phyloP scores from a whole-genome alignment of 2,888 invertebrate genomes.

The Hyles lineata region DNA sequence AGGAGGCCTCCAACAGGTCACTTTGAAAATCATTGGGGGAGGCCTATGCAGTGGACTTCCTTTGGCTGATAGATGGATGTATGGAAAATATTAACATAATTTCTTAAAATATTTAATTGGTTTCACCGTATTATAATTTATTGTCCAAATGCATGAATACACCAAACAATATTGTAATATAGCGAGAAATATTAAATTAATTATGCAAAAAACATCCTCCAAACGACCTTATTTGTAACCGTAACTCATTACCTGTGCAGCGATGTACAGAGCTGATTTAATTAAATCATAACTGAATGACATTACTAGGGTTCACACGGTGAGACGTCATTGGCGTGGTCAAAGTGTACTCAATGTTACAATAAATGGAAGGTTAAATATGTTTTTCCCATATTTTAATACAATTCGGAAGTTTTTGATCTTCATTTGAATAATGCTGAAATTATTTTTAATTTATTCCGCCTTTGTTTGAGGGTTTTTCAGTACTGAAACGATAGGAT shows the following conservation, averaged over 20 bases:
- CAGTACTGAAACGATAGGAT: too few species aligned
- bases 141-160: too few species aligned
- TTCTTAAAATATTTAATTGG: too few species aligned
- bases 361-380: slow-evolving; percentile 21
- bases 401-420: slow-evolving; percentile 11
- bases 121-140: too few species aligned
- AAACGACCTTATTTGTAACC: background rate
- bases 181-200: background rate
- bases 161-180: too few species aligned
- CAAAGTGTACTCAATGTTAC: background rate
- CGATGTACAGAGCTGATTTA: background rate
- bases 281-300: slow-evolving; percentile 11
- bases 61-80: too few species aligned
- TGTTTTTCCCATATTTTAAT: slow-evolving; percentile 42
- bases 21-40: too few species aligned
- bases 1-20: too few species aligned
- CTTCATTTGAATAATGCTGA: background rate
- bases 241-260: background rate
- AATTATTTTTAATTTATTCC: too few species aligned
- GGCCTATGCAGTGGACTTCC: too few species aligned
- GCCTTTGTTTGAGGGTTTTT: too few species aligned
- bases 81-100: too few species aligned
- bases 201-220: background rate
- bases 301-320: slow-evolving; percentile 13
- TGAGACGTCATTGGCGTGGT: slow-evolving; percentile 26